Evolutionary conservation across 2,888 invertebrate genomes (phyloP), one percentile per base, ranked within the genome.

Genomic region (Metalampra italica): DNA sequence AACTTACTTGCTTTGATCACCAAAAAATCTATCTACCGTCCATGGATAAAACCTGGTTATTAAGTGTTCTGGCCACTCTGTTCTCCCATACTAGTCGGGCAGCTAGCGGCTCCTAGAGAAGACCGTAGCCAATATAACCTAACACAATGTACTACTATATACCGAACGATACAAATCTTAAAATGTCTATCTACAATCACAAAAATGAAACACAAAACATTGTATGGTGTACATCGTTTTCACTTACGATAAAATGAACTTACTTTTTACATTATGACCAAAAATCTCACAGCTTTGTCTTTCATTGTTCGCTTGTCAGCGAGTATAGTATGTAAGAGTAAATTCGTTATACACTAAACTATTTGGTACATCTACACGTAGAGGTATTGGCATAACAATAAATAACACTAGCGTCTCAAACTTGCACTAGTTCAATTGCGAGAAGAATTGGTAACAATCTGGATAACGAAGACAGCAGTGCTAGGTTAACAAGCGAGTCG

Each of bases 241-340:
- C 69, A 71, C 78, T 79, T 82, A 85, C 62, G 68, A 77, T 75
- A 77, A 78, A 82, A 82, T 78, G 78, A 82, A 82, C 81, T 85
- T 81, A 86, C 78, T 79, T 83, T 83, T 82, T 86, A 87, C 83
- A 87, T 78, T 87, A 86, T 68, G 85, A 82, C 77, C 78, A 81
- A 82, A 84, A 85, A 84, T 90, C 89, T 90, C 89, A 90, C 89
- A 88, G 85, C 83, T 89, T 88, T 90, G 90, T 90, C 90, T 90
- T 90, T 90, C 90, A 86, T 90, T 82, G 81, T 80, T 86, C 87
- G 86, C 88, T 76, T 75, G 62, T 60, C 61, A 79, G 85, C 87
- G 86, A 85, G 71, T 78, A 39, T 34, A 82, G 22, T 22, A 22
- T 22, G 75, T 81, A 83, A 69, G 81, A 83, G 79, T 85, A 85